A percentile compares a stretch with the other conserved stretches of the same genome.
Conservation (phyloP, 2,888 invertebrate genomes). For the Chrysolina oricalcia region DNA sequence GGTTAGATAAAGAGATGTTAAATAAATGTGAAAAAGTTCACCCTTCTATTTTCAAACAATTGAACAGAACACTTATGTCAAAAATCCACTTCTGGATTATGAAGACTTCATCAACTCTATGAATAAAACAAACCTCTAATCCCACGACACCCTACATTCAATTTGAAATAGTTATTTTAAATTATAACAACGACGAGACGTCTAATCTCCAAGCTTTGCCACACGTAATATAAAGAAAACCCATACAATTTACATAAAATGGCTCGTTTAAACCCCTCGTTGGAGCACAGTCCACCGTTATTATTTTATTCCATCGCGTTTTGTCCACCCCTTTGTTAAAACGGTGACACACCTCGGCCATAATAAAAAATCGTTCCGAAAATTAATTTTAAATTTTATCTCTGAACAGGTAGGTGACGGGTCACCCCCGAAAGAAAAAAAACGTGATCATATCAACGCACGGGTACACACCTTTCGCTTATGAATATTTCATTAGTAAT, state of each 20-base stretch:
- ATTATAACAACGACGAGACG: constrained; percentile 15
- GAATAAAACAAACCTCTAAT: neutral
- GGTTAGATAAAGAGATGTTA: no score
- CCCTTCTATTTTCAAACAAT: no score
- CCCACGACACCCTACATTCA: neutral
- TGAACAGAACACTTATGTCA: neutral
- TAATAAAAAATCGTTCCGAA: constrained; percentile 52
- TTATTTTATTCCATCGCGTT: constrained; percentile 36
- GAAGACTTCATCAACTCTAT: neutral
- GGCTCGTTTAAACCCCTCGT: constrained; percentile 8
- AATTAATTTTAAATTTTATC: constrained; percentile 57
- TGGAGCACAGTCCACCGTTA: constrained; percentile 24
- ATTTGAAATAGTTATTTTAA: neutral
- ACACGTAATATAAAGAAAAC: constrained; percentile 4
- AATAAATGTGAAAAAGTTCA: no score
- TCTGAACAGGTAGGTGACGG: constrained; percentile 56
- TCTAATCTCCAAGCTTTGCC: neutral
- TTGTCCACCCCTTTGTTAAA: constrained; percentile 48
- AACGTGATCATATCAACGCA: constrained; percentile 44
- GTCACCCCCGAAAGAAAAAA: constrained; percentile 47
- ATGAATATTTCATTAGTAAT: constrained; percentile 52
- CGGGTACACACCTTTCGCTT: constrained; percentile 45
- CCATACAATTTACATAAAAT: constrained; percentile 28
- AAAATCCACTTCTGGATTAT: neutral
- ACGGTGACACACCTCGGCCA: constrained; percentile 53